Conservation (phyloP, 2,113 vertebrate genomes). For the Dicerorhinus sumatrensis region DNA sequence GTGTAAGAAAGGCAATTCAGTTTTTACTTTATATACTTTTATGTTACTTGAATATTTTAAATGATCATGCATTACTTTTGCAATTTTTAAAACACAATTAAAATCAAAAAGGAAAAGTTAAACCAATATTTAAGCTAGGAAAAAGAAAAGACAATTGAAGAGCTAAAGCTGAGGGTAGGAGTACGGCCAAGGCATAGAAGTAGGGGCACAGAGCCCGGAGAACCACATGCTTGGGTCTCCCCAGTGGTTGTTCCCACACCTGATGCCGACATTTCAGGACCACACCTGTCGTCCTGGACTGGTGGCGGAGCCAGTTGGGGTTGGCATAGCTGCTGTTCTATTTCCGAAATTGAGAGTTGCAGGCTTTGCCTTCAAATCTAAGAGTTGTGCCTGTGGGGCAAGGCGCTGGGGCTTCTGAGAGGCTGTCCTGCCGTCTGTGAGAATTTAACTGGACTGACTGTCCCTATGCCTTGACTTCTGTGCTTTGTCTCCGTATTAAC, state of each 20-base stretch:
- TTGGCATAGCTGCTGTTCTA: background rate
- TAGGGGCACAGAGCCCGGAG: background rate
- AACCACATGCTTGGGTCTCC: background rate
- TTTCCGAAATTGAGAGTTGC: background rate
- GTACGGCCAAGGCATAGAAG: background rate
- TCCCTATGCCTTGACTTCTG: background rate
- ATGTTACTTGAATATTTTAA: conserved; percentile 23
- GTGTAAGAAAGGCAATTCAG: background rate
- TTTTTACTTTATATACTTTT: background rate
- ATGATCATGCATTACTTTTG: background rate
- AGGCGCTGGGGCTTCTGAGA: background rate
- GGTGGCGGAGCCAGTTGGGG: background rate
- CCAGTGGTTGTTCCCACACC: background rate
- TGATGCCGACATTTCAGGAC: background rate
- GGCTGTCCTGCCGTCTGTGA: background rate
- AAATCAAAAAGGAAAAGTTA: background rate
- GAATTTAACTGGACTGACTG: background rate
- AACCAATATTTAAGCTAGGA: background rate
- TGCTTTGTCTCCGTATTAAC: background rate
- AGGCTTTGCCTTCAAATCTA: background rate
- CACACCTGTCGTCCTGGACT: background rate
- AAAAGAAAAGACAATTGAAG: background rate
- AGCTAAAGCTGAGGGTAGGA: background rate
- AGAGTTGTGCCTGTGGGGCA: background rate
- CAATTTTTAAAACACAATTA: background rate